Evolutionary conservation across 2,888 invertebrate genomes (phyloP).

Genomic region (Xestia rhomboidea): DNA sequence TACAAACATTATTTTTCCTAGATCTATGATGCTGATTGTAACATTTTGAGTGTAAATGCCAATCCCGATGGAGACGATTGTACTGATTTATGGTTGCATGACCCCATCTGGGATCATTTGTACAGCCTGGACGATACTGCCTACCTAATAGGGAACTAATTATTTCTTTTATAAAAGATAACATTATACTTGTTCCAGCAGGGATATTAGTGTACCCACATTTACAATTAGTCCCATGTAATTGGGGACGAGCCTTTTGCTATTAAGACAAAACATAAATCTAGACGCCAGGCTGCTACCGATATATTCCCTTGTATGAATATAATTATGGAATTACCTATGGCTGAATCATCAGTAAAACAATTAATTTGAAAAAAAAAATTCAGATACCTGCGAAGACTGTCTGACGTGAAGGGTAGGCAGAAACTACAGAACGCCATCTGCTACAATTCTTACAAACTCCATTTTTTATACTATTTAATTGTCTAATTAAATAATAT

Average conservation of each 20-base stretch:
- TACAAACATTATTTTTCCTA: background rate
- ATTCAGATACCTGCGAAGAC: background rate
- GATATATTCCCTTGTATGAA: background rate
- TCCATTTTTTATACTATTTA: background rate
- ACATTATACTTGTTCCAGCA: background rate
- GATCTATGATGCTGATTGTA: slow-evolving; percentile 16
- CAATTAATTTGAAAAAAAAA: background rate
- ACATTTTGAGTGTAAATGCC: background rate
- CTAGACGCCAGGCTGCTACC: background rate
- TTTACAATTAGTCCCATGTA: background rate
- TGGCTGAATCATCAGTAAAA: background rate
- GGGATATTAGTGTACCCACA: background rate
- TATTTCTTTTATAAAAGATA: background rate
- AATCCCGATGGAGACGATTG: background rate
- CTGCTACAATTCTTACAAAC: background rate
- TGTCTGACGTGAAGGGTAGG: background rate
- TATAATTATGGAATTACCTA: background rate
- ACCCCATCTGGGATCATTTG: background rate
- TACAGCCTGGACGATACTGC: background rate
- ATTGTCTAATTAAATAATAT: no score
- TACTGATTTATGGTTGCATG: background rate
- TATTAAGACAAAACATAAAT: background rate
- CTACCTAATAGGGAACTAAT: slow-evolving; percentile 14
- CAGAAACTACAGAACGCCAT: background rate
- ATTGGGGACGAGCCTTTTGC: background rate